Base-by-base conservation (phyloP, 2,113 vertebrate species). In the Mustelus asterias region DNA sequence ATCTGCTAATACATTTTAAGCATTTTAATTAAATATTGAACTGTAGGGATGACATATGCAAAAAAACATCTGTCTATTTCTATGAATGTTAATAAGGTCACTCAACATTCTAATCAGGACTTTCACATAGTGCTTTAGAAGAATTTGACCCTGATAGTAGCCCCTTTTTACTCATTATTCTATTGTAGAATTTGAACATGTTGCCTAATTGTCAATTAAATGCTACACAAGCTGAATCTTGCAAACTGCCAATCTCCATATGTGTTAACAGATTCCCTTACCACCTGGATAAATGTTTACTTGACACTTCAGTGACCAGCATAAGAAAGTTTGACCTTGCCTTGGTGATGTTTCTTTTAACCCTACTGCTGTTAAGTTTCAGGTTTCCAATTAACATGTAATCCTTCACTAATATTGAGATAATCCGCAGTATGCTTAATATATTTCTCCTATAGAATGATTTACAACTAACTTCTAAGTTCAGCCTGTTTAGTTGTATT, bases 121-220 rank as follows among this genome's bases (percentile, higher is more conserved):
- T 37, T 93, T 92, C 29, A 8, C 63, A 65, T 33, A 37, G 89
- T 37, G 16, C 60, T 65, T 41, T 63, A 8, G 58, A 63, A 16
- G 33, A 67, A 37, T 22, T 67, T 93, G 60, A 93, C 89, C 89
- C 89, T 67, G 33, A 65, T 18, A 63, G 58, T 33, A 18, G 33
- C 60, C 33, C 60, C 65, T 60, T 65, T 65, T 93, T 65, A 92
- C 58, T 92, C 60, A 65, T 93, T 67, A 93, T 65, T 67, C 89
- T 37, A 58, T 65, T 93, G 89, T 93, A 93, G 89, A 20, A 65
- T 63, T 93, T 93, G 4, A 65, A 65, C 89, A 93, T 93, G 20
- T 65, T 93, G 58, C 33, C 29, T 93, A 67, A 93, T 93, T 93
- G 58, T 93, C 60, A 93, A 93, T 93, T 93, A 93, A 93, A 93